A percentile compares a stretch with the other conserved stretches of the same genome.
These are phyloP conservation scores for Megaptera novaeangliae DNA, from an alignment of 2,113 vertebrate genomes.

Conservation along the genomic window DNA sequence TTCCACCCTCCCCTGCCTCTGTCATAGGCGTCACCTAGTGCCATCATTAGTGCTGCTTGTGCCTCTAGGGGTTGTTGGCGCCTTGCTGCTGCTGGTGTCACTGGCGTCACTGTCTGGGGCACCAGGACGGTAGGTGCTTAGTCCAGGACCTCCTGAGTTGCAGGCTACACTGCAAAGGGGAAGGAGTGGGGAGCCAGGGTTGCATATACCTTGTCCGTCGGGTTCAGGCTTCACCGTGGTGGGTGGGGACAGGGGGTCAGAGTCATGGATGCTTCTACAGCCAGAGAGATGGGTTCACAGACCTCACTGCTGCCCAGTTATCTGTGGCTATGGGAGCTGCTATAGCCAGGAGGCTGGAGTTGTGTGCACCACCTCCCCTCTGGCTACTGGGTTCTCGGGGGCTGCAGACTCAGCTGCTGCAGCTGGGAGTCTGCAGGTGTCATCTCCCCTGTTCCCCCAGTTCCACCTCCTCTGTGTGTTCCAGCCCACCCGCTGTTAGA, in stretches of 20 bases:
- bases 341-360: neutral
- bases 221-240: neutral
- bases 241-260: neutral
- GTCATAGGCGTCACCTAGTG: too few species aligned
- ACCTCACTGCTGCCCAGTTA: too few species aligned
- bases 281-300: neutral
- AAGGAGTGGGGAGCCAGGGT: neutral
- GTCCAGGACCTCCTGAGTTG: too few species aligned
- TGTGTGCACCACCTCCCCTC: neutral
- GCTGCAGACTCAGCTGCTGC: neutral
- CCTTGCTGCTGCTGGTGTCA: neutral
- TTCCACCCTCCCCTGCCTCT: neutral
- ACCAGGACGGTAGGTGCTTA: neutral
- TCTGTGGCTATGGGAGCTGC: neutral
- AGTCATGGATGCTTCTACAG: neutral
- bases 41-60: neutral
- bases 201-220: neutral
- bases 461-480: neutral
- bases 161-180: neutral
- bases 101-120: neutral
- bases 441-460: neutral
- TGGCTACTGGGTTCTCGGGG: neutral
- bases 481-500: neutral
- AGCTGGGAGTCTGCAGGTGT: neutral
- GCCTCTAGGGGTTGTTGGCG: neutral